phyloP scores from a whole-genome alignment of 2,888 invertebrate species.

The Polia nebulosa region DNA sequence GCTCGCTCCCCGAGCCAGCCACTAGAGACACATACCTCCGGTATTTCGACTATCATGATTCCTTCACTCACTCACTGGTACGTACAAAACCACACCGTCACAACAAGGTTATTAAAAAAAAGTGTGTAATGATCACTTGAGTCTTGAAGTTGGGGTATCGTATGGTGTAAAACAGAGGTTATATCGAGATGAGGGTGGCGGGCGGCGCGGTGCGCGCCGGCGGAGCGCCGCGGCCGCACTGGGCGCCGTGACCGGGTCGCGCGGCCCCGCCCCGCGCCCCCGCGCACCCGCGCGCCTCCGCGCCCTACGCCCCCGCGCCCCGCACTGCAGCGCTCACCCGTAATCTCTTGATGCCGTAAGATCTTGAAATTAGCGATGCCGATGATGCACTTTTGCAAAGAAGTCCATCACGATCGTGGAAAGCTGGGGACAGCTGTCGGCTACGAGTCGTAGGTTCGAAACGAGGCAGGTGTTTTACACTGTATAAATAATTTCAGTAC shows the following conservation, averaged over 20 bases:
- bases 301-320: conserved; percentile 71
- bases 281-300: conserved; percentile 52
- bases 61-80: conserved; percentile 69
- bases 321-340: conserved; percentile 85
- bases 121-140: conserved; percentile 55
- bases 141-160: conserved; percentile 58
- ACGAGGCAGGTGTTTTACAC: neutral
- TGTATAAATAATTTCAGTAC: neutral
- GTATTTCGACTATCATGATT: conserved; percentile 89
- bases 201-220: conserved; percentile 85
- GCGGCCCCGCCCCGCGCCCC: conserved; percentile 69
- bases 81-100: conserved; percentile 54
- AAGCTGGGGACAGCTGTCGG: neutral
- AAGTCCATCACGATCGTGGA: conserved; percentile 25
- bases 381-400: conserved; percentile 83
- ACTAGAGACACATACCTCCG: conserved; percentile 81
- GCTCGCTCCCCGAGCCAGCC: conserved; percentile 50
- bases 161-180: conserved; percentile 66
- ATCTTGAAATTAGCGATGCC: conserved; percentile 85
- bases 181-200: conserved; percentile 58
- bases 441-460: neutral
- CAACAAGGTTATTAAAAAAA: conserved; percentile 66
- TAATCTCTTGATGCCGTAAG: conserved; percentile 88
- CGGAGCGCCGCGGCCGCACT: conserved; percentile 90
- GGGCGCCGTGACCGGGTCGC: conserved; percentile 87